Percentiles rank a stretch among this genome's conserved stretches.
Conservation (phyloP, 2,797 vertebrate species). For the Schizopygopsis malacanthus region DNA sequence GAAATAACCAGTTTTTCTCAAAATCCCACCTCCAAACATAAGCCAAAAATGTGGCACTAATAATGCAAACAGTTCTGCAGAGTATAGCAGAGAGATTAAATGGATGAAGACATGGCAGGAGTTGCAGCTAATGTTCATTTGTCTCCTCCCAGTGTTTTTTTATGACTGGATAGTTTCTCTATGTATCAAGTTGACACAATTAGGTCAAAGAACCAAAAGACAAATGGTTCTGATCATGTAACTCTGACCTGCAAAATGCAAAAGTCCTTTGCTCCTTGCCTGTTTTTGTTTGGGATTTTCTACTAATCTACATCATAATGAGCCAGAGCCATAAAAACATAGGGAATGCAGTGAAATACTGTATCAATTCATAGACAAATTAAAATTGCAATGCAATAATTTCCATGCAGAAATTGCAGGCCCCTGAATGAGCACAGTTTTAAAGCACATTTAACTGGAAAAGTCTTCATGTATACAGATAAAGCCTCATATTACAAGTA, state of each 20-base stretch:
- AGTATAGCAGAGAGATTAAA: slow-evolving; percentile 40
- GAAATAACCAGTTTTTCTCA: slow-evolving; percentile 34
- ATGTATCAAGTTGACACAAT: slow-evolving; percentile 51
- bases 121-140: slow-evolving; percentile 16
- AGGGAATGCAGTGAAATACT: background rate
- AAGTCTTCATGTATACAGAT: background rate
- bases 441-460: background rate
- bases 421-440: background rate
- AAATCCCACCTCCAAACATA: slow-evolving; percentile 21
- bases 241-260: background rate
- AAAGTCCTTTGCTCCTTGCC: background rate
- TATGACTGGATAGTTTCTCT: slow-evolving; percentile 35
- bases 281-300: background rate
- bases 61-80: slow-evolving; percentile 50
- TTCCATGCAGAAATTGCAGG: background rate
- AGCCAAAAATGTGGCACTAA: slow-evolving; percentile 63
- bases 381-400: background rate
- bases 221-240: slow-evolving; percentile 9
- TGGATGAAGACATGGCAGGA: slow-evolving; percentile 47
- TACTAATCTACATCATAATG: background rate
- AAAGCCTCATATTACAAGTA: background rate
- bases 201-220: slow-evolving; percentile 47
- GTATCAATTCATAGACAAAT: background rate
- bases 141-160: slow-evolving; percentile 21
- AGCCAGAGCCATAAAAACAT: background rate